Percentiles rank a stretch among this genome's conserved stretches.
These are phyloP conservation scores for Acronicta alni DNA, from an alignment of 2,888 invertebrate species.

Conservation along the genomic window DNA sequence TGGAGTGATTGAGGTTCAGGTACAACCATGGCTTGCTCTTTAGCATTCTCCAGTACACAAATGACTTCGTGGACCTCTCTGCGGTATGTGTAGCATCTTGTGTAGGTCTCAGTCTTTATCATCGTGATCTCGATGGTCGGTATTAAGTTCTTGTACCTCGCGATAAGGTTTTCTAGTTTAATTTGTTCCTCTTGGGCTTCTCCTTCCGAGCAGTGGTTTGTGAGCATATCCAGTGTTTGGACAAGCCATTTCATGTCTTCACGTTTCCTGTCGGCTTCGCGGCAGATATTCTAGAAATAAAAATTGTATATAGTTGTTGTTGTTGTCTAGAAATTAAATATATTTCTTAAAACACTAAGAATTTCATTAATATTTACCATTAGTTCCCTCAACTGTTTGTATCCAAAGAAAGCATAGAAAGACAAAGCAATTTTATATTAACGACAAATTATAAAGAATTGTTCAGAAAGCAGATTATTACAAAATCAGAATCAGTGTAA, in stretches of 20 bases:
- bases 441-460: no score
- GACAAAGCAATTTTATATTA: no score
- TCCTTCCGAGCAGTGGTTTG: slow-evolving; percentile 94
- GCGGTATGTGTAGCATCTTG: slow-evolving; percentile 97
- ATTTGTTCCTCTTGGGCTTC: slow-evolving; percentile 95
- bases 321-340: no score
- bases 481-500: neutral
- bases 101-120: slow-evolving; percentile 97
- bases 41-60: slow-evolving; percentile 93
- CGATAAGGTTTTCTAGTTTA: slow-evolving; percentile 94
- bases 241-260: slow-evolving; percentile 99
- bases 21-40: slow-evolving; percentile 92
- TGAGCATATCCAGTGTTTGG: slow-evolving; percentile 95
- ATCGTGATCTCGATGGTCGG: slow-evolving; percentile 97
- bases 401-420: slow-evolving; percentile 69
- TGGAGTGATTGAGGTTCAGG: slow-evolving; percentile 92
- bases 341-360: no score
- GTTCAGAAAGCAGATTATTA: no score
- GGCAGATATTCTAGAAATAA: slow-evolving; percentile 93
- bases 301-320: slow-evolving; percentile 9
- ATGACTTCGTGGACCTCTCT: slow-evolving; percentile 96
- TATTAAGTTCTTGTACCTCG: slow-evolving; percentile 96
- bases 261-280: slow-evolving; percentile 96
- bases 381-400: slow-evolving; percentile 79
- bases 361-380: slow-evolving; percentile 80